Base-by-base conservation (phyloP, 2,888 invertebrate species). In the Hetaerina titia region DNA sequence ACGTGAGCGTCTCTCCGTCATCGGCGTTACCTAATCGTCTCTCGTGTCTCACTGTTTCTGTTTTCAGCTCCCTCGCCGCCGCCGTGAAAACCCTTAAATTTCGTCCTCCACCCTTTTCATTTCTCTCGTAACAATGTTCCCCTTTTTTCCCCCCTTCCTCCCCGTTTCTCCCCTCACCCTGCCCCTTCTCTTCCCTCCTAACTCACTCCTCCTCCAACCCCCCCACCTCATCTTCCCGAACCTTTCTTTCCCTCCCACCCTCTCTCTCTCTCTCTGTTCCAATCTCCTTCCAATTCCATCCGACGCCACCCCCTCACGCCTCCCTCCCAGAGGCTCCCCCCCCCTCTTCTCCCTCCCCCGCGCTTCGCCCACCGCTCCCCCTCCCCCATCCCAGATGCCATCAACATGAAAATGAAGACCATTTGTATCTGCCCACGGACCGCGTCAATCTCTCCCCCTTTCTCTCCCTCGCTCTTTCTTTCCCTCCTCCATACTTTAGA, bases 351-450 rank as follows among this genome's bases (percentile, higher is more conserved):
- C 25, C 13, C 25, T 63, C 17, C 60, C 64, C 64, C 22, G 56
- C 64, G 11, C 56, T 64, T 1, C 56, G 22, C 9, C 13, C 19
- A 15, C 1, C 90, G 22, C 90, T 25, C 31, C 8, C 19, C 17
- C 15, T 9, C 13, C 90, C 64, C 64, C 22, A 56, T n/a, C 57
- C 89, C 56, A 69, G 74, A 92, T 69, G 69, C 92, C 92, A 92
- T 92, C 92, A 92, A 92, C 92, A 74, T 92, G 92, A 92, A 92
- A 92, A 92, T 92, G 92, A 92, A 92, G 92, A 92, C 74, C 92
- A 92, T 92, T 92, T 92, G 92, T 92, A 92, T 92, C 92, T 92
- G 63, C 92, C 92, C 74, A 92, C 92, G 92, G 56, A 92, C 56
- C 69, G 69, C 92, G 92, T 92, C 92, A 92, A 92, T 92, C 92